These are phyloP conservation scores for Gymnarchus niloticus DNA, from an alignment of 2,113 vertebrate species.

Conservation along the genomic window DNA sequence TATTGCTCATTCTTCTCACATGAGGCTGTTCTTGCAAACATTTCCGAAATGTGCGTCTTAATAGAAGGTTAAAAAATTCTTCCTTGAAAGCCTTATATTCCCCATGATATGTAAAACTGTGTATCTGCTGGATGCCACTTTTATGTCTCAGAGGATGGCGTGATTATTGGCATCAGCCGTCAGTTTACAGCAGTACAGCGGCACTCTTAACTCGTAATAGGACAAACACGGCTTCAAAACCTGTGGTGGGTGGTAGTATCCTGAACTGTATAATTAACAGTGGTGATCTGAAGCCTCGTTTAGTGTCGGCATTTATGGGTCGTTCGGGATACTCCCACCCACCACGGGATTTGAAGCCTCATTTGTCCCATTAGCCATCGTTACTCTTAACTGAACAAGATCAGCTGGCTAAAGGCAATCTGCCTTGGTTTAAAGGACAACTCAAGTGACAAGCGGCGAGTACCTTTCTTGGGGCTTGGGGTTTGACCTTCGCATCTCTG, in stretches of 20 bases:
- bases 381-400: too few species aligned
- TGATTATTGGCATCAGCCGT: neutral
- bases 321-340: too few species aligned
- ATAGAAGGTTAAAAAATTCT: neutral
- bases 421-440: neutral
- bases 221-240: too few species aligned
- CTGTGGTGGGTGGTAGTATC: too few species aligned
- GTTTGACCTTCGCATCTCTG: neutral
- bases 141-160: neutral
- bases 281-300: too few species aligned
- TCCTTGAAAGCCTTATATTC: neutral
- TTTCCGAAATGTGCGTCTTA: neutral
- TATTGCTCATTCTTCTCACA: neutral
- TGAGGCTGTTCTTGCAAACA: neutral
- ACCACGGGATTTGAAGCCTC: too few species aligned
- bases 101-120: neutral
- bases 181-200: neutral
- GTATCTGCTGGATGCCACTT: neutral
- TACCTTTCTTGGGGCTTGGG: too few species aligned
- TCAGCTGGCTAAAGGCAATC: neutral
- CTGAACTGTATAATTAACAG: too few species aligned
- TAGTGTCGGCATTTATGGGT: too few species aligned
- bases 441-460: neutral
- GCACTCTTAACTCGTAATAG: neutral
- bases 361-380: too few species aligned